These are phyloP conservation scores for Donacobius atricapilla DNA, from an alignment of 2,113 vertebrate genomes.

Conservation along the genomic window DNA sequence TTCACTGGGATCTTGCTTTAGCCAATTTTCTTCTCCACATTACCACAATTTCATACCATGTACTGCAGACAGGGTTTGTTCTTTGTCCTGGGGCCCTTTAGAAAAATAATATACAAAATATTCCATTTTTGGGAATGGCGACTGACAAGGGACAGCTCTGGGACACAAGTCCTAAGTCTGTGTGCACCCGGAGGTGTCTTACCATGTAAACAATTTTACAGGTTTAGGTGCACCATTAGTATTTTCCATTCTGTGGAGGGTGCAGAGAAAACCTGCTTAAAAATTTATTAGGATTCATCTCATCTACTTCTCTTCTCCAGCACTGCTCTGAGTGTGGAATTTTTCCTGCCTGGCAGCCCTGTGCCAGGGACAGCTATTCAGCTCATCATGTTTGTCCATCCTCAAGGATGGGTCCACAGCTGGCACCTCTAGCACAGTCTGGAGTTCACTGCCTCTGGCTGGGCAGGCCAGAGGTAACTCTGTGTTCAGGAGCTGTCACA, in stretches of 20 bases:
- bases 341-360: neutral
- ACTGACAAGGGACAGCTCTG: neutral
- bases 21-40: neutral
- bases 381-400: neutral
- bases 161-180: neutral
- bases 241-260: neutral
- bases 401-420: neutral
- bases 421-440: neutral
- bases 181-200: neutral
- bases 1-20: neutral
- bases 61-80: neutral
- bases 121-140: fast-evolving
- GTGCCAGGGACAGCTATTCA: neutral
- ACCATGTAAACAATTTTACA: neutral
- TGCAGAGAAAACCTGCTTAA: neutral
- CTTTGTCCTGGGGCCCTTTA: neutral
- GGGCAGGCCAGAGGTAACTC: neutral
- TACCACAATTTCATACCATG: neutral
- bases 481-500: fast-evolving
- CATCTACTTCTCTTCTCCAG: neutral
- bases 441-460: neutral
- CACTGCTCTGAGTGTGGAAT: fast-evolving
- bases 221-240: neutral
- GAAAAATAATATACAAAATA: neutral
- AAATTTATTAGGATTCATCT: neutral